Percentiles rank a stretch among this genome's conserved stretches.
These are phyloP conservation scores for Ectropis crepuscularia DNA, from an alignment of 2,888 invertebrate genomes.

Conservation along the genomic window DNA sequence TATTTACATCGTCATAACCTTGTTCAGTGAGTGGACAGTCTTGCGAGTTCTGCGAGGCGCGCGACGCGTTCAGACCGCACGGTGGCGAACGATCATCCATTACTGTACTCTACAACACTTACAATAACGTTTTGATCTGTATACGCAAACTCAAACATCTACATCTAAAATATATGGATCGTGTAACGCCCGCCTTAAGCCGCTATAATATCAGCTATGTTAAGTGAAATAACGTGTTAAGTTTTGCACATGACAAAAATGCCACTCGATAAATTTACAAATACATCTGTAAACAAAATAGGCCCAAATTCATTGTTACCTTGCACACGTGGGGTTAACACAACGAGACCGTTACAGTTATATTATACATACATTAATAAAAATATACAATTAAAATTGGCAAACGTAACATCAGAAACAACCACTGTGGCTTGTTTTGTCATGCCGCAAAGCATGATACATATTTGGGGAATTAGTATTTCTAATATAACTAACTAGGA, in stretches of 20 bases:
- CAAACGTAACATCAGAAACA: conserved; percentile 59
- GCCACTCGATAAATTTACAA: conserved; percentile 56
- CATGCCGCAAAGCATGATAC: conserved; percentile 72
- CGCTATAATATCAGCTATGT: conserved; percentile 80
- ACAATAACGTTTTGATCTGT: conserved; percentile 82
- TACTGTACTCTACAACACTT: conserved; percentile 82
- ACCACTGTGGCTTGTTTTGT: conserved; percentile 67
- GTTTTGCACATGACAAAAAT: conserved; percentile 74
- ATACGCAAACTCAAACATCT: conserved; percentile 81
- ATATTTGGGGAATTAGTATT: conserved; percentile 75
- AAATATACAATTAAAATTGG: conserved; percentile 54
- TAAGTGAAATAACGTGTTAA: conserved; percentile 75
- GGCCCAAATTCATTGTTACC: conserved; percentile 79
- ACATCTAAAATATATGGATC: conserved; percentile 74
- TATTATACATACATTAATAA: conserved; percentile 53
- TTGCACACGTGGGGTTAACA: conserved; percentile 72
- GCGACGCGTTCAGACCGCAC: conserved; percentile 43
- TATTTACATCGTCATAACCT: conserved; percentile 81
- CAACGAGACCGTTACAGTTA: conserved; percentile 63
- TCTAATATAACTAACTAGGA: conserved; percentile 77
- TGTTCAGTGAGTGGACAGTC: conserved; percentile 76
- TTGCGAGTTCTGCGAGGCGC: conserved; percentile 52
- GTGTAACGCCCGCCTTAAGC: conserved; percentile 79
- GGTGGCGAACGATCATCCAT: conserved; percentile 62
- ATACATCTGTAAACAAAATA: conserved; percentile 65